Percentiles rank a stretch among this genome's conserved stretches.
These are phyloP conservation scores for Chrysodeixis includens DNA, from an alignment of 2,888 invertebrate species.

Conservation along the genomic window DNA sequence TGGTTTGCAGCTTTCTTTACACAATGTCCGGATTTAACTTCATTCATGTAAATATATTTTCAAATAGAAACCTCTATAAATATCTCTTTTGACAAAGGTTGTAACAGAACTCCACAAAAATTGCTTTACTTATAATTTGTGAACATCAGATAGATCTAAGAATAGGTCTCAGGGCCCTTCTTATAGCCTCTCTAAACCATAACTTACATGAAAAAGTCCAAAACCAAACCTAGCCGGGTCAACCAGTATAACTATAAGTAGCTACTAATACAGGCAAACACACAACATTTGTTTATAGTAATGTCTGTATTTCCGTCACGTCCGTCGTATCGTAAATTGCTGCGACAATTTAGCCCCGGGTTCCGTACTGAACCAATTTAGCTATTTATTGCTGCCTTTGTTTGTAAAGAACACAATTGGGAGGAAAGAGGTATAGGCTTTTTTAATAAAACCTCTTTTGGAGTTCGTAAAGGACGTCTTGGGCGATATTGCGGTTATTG, in stretches of 20 bases:
- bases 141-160: too few species aligned
- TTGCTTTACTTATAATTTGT: too few species aligned
- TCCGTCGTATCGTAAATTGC: conserved; percentile 11
- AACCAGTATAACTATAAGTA: conserved; percentile 5
- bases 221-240: too few species aligned
- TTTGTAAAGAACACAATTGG: conserved; percentile 9
- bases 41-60: too few species aligned
- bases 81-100: too few species aligned
- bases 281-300: conserved; percentile 21
- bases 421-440: conserved; percentile 14
- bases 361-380: conserved; percentile 9
- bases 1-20: too few species aligned
- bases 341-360: conserved; percentile 30
- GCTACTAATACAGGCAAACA: conserved; percentile 8
- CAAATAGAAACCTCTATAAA: too few species aligned
- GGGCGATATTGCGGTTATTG: neutral
- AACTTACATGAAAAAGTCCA: too few species aligned
- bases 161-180: too few species aligned
- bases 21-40: too few species aligned
- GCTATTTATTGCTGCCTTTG: conserved; percentile 18
- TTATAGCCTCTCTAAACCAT: too few species aligned
- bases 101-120: too few species aligned
- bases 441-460: conserved; percentile 12
- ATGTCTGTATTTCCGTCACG: conserved; percentile 35
- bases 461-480: neutral